Evolutionary conservation across 2,888 invertebrate species (phyloP).

Genomic region (Xanthorhoe spadicearia): DNA sequence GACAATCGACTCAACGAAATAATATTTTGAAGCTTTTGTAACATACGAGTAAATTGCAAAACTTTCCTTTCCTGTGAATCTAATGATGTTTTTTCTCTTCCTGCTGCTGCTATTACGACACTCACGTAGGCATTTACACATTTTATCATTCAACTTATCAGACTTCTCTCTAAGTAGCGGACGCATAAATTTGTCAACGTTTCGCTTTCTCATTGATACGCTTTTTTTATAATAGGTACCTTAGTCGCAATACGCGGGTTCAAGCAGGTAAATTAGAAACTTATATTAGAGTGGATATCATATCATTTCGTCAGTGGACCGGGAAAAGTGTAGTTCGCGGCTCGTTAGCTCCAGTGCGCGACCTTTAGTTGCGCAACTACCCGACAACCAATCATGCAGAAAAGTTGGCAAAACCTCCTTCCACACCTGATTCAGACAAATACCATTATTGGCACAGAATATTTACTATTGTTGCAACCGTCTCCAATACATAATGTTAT

Average conservation of each 20-base stretch:
- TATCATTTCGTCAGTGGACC: conserved; percentile 62
- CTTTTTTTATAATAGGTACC: conserved; percentile 29
- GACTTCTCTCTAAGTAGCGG: conserved; percentile 40
- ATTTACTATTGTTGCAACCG: conserved; percentile 41
- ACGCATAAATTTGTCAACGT: conserved; percentile 39
- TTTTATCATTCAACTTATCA: conserved; percentile 33
- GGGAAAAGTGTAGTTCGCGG: conserved; percentile 66
- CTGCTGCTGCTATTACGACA: conserved; percentile 6
- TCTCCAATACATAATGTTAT: conserved; percentile 47
- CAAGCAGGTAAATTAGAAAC: conserved; percentile 46
- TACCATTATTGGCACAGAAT: conserved; percentile 26
- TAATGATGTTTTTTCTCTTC: conserved; percentile 17
- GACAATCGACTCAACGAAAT: conserved; percentile 55
- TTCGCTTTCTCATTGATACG: conserved; percentile 43
- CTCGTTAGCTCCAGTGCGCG: conserved; percentile 60
- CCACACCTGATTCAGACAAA: conserved; percentile 26
- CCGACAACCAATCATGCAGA: conserved; percentile 65
- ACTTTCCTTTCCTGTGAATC: conserved; percentile 15
- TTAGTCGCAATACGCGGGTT: conserved; percentile 26
- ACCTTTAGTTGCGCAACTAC: conserved; percentile 69
- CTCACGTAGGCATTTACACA: conserved; percentile 2
- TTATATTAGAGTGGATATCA: conserved; percentile 50
- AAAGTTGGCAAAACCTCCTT: conserved; percentile 64
- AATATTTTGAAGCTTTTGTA: conserved; percentile 42
- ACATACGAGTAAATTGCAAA: conserved; percentile 4